phyloP scores from a whole-genome alignment of 1,140 invertebrate genomes.

The Drosophila burlai region DNA sequence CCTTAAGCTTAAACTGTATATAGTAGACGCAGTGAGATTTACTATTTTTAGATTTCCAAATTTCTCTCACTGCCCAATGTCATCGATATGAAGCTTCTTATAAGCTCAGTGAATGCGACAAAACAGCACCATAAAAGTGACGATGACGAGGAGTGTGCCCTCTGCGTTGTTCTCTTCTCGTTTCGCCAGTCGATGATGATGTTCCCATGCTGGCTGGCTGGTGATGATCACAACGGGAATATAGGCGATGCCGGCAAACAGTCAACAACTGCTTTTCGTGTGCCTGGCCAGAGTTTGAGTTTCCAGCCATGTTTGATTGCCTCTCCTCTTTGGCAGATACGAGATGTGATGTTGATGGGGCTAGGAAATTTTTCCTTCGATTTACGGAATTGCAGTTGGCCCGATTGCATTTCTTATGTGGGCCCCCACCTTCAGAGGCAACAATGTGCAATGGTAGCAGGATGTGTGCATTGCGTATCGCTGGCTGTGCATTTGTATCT shows the following conservation, averaged over 20 bases:
- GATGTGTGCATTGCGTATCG: slow-evolving; percentile 42
- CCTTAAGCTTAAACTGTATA: not conserved
- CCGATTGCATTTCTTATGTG: slow-evolving; percentile 68
- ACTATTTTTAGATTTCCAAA: not conserved
- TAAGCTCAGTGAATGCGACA: slow-evolving; percentile 62
- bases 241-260: slow-evolving; percentile 46
- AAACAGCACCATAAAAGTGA: slow-evolving; percentile 52
- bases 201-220: slow-evolving; percentile 12
- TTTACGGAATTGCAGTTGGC: slow-evolving; percentile 72
- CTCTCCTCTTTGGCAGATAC: slow-evolving; percentile 28
- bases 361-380: slow-evolving; percentile 58
- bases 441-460: slow-evolving; percentile 43
- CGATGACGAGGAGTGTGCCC: slow-evolving; percentile 32
- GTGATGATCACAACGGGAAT: slow-evolving; percentile 28
- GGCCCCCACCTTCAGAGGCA: slow-evolving; percentile 15
- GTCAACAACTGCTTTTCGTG: slow-evolving; percentile 53
- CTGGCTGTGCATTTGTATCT: slow-evolving; percentile 20
- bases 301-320: slow-evolving; percentile 61
- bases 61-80: slow-evolving; percentile 13
- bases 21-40: not conserved
- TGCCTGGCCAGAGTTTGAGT: slow-evolving; percentile 14
- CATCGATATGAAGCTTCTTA: slow-evolving; percentile 55
- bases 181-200: slow-evolving; percentile 16
- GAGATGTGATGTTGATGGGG: slow-evolving; percentile 41
- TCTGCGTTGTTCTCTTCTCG: not conserved